Percentiles rank a stretch among this genome's conserved stretches.
These are phyloP conservation scores for Cyprinodon diabolis DNA, from an alignment of 2,797 vertebrate genomes.

Conservation along the genomic window DNA sequence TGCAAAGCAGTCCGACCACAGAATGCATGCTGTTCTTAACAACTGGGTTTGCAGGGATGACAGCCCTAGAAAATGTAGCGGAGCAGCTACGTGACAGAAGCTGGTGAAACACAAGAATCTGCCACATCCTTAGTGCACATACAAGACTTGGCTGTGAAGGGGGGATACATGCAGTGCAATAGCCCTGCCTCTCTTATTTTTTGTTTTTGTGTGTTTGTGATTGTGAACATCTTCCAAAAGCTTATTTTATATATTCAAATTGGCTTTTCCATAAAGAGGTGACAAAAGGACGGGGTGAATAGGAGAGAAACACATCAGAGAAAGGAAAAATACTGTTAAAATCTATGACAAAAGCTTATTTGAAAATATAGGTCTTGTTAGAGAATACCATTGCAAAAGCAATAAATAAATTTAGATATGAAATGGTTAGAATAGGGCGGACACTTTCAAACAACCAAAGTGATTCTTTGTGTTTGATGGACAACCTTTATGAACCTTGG, in stretches of 20 bases:
- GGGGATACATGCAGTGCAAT: slow-evolving; percentile 34
- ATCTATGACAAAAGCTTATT: slow-evolving; percentile 2
- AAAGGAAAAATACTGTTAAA: slow-evolving; percentile 12
- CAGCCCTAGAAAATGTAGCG: slow-evolving; percentile 47
- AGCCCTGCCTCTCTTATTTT: slow-evolving; percentile 29
- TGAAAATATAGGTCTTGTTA: not conserved
- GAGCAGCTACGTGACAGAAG: slow-evolving; percentile 46
- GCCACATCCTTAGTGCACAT: slow-evolving; percentile 65
- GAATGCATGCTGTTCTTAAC: slow-evolving; percentile 46
- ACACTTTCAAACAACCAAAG: not conserved
- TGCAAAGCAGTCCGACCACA: slow-evolving; percentile 43
- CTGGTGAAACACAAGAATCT: slow-evolving; percentile 63
- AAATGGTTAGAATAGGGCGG: not conserved
- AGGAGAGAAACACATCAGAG: slow-evolving; percentile 16
- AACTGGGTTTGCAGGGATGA: slow-evolving; percentile 45
- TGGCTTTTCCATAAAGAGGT: slow-evolving; percentile 33
- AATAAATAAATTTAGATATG: not conserved
- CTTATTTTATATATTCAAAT: slow-evolving; percentile 64
- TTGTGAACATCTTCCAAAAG: slow-evolving; percentile 52
- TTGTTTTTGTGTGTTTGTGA: slow-evolving; percentile 33
- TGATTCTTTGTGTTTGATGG: not conserved
- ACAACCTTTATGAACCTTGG: not conserved
- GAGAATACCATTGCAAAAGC: not conserved
- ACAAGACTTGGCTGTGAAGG: slow-evolving; percentile 63
- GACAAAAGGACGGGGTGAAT: slow-evolving; percentile 43